Conservation (phyloP, 2,113 vertebrate species). For the Ranitomeya imitator region DNA sequence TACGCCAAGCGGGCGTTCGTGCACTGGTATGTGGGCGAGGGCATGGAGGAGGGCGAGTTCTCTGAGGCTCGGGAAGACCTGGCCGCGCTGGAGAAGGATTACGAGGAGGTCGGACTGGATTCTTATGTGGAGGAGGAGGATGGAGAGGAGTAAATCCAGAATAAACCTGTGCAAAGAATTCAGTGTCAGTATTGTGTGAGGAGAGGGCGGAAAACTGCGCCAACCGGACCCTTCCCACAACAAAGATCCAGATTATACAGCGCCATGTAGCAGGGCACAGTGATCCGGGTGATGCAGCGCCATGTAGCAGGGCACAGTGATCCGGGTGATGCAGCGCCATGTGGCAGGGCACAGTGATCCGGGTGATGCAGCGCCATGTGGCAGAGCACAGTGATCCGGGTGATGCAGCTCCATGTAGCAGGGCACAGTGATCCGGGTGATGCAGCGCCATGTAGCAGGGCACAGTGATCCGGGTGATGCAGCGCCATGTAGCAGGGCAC, state of each 20-base stretch:
- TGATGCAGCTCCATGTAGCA: too few relatives aligned
- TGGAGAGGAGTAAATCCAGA: constrained; percentile 65
- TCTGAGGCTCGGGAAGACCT: constrained; percentile 79
- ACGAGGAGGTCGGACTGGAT: constrained; percentile 80
- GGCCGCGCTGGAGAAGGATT: constrained; percentile 81
- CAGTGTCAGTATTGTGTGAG: neutral
- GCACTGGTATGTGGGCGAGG: constrained; percentile 81
- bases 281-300: too few relatives aligned
- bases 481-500: too few relatives aligned
- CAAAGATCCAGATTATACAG: neutral
- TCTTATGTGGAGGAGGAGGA: constrained; percentile 77
- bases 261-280: too few relatives aligned
- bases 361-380: too few relatives aligned
- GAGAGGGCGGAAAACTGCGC: neutral
- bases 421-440: too few relatives aligned
- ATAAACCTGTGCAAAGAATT: neutral
- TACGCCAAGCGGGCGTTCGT: constrained; percentile 81
- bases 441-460: too few relatives aligned
- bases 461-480: too few relatives aligned
- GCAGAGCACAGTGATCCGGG: too few relatives aligned
- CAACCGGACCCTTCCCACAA: neutral
- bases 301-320: too few relatives aligned
- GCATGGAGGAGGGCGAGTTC: constrained; percentile 82
- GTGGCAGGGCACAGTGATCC: too few relatives aligned
- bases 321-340: too few relatives aligned